Evolutionary conservation across 2,888 invertebrate genomes (phyloP).

Genomic region (Galerucella nymphaeae): DNA sequence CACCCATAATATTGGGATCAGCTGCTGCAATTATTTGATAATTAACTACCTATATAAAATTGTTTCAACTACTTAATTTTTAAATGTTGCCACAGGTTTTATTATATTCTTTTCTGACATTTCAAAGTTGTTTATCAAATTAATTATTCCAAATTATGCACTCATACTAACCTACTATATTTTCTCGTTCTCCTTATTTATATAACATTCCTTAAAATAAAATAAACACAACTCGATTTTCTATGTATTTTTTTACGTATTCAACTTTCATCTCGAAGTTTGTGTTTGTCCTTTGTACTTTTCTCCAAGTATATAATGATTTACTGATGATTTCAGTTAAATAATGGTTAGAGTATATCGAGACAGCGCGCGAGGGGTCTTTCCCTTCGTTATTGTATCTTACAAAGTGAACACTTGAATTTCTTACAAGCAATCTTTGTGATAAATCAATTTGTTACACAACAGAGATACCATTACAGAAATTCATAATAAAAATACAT

Average conservation of each 20-base stretch:
- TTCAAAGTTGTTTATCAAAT: too few relatives aligned
- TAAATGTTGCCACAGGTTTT: too few relatives aligned
- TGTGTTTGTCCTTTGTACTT: slow-evolving; percentile 11
- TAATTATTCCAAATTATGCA: too few relatives aligned
- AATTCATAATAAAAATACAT: slow-evolving; percentile 22
- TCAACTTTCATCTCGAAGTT: neutral
- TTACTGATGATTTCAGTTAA: slow-evolving; percentile 34
- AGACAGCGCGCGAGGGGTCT: slow-evolving; percentile 21
- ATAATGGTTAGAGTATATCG: slow-evolving; percentile 30
- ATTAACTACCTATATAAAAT: too few relatives aligned
- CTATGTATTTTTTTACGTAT: neutral
- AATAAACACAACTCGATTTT: too few relatives aligned
- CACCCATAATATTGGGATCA: too few relatives aligned
- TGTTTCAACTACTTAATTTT: too few relatives aligned
- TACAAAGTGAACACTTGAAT: slow-evolving; percentile 32
- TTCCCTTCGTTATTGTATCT: slow-evolving; percentile 27
- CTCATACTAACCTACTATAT: neutral
- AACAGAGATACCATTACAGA: slow-evolving; percentile 25
- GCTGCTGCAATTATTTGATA: too few relatives aligned
- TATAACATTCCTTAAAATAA: too few relatives aligned
- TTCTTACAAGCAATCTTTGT: slow-evolving; percentile 25
- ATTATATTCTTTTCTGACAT: too few relatives aligned
- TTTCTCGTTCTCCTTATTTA: too few relatives aligned
- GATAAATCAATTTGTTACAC: slow-evolving; percentile 32
- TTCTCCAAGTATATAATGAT: slow-evolving; percentile 26